phyloP scores from a whole-genome alignment of 2,888 invertebrate species.

The Aspidapion aeneum region DNA sequence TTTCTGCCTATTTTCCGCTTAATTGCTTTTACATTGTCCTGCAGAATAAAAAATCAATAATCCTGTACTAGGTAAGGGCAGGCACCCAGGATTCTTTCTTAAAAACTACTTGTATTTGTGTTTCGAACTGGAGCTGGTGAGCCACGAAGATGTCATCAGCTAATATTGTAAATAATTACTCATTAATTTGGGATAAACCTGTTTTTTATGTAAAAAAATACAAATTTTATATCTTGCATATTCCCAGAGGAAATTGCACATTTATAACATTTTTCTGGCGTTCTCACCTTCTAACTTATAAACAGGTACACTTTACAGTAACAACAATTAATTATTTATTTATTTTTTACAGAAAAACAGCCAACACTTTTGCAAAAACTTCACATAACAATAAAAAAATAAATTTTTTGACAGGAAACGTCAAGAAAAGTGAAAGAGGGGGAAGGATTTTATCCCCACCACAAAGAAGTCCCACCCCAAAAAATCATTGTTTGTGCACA shows the following conservation, averaged over 20 bases:
- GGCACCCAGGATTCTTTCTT: conserved; percentile 2
- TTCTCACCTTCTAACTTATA: not conserved
- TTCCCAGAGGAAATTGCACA: not conserved
- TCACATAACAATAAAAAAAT: conserved; percentile 1
- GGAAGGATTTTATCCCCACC: not conserved
- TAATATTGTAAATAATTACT: not conserved
- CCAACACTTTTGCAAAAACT: not conserved
- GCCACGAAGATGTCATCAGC: not conserved
- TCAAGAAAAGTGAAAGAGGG: conserved; percentile 1
- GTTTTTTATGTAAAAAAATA: not conserved
- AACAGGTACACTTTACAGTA: not conserved
- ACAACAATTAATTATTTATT: not conserved
- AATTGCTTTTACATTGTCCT: not conserved
- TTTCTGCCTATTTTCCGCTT: too few species aligned
- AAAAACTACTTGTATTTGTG: not conserved
- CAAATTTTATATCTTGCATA: not conserved
- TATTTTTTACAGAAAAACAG: not conserved
- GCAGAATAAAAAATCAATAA: conserved; percentile 13
- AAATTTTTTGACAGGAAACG: not conserved
- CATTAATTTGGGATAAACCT: not conserved
- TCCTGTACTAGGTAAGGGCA: conserved; percentile 3
- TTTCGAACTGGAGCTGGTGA: not conserved
- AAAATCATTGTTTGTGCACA: not conserved
- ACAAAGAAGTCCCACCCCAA: not conserved
- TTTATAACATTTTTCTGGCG: not conserved